Evolutionary conservation across 2,888 invertebrate genomes (phyloP), one percentile per base, ranked within the genome.

Genomic region (Ectemnius cavifrons): DNA sequence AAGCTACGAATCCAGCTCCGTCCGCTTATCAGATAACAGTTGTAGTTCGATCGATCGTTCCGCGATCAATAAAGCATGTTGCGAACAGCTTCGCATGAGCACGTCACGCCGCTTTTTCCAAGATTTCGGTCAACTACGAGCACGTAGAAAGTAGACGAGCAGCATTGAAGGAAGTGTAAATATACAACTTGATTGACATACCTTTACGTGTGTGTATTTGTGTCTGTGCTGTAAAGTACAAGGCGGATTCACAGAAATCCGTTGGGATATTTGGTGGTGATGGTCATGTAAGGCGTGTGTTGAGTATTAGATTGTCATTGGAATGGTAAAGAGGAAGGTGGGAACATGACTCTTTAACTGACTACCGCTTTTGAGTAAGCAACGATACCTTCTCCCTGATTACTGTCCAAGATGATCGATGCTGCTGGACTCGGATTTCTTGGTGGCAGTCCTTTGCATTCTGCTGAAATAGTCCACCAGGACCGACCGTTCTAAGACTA

Each of bases 191-290:
- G 56, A 65, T 3, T 27, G 18, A 56, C 52, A 14, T 62, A 67
- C 16, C 65, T n/a, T 52, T 62, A 63, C 70, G 65, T 72, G 57
- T 63, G 73, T 70, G 72, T 82, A 65, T 73, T 61, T 83, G 80
- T 80, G 67, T 79, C 64, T 79, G 72, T 81, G 69, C 71, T 80
- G 76, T 80, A 62, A 71, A 67, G 74, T 18, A 66, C 59, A 71
- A 70, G 70, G 80, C 59, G 72, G 80, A 49, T 73, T 75, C 68
- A 75, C 73, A 77, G 18, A 61, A 64, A 72, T 81, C 69, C 73
- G 79, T 67, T 80, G 77, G 79, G 67, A 82, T 78, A 78, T 87
- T 89, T 88, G 89, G 89, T 89, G 89, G 89, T 89, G 89, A 89
- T 89, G 89, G 89, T 89, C 88, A 84, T 87, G 85, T 85, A 85